These are phyloP conservation scores for Aporrectodea caliginosa DNA, from an alignment of 1,140 invertebrate genomes.

Conservation along the genomic window DNA sequence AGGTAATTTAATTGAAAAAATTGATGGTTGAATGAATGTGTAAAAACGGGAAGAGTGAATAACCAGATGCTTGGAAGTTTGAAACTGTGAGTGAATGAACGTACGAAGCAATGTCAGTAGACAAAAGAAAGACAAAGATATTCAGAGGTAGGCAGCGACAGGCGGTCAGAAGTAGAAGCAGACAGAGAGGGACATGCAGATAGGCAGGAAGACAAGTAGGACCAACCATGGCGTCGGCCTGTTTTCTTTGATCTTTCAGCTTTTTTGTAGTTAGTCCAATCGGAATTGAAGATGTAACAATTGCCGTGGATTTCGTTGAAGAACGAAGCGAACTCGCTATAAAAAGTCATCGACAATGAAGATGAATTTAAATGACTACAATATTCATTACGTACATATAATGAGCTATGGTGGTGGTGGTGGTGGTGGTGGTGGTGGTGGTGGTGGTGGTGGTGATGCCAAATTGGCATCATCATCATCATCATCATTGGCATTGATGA, in stretches of 20 bases:
- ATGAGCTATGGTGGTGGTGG: not conserved
- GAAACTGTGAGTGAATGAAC: no score
- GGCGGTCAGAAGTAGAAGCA: no score
- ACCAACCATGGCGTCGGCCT: slow-evolving; percentile 20
- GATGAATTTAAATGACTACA: not conserved
- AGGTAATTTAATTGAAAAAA: no score
- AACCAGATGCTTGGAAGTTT: no score
- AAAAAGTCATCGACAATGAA: not conserved
- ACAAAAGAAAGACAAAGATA: no score
- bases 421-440: not conserved
- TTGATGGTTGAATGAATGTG: no score
- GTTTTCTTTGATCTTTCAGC: not conserved
- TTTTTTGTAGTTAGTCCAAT: slow-evolving; percentile 4
- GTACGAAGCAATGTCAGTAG: no score
- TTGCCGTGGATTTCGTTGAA: slow-evolving; percentile 20
- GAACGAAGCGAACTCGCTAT: not conserved
- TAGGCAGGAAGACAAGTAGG: no score
- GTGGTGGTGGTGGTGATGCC: not conserved
- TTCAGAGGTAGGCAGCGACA: no score
- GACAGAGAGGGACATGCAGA: no score
- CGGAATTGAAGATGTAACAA: slow-evolving; percentile 24
- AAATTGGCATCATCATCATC: not conserved
- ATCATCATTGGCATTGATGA: not conserved
- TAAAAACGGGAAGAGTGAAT: no score
- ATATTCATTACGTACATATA: not conserved